A percentile compares a stretch with the other conserved stretches of the same genome.
Evolutionary conservation across 2,888 invertebrate genomes (phyloP).

Genomic region (Sialis lutaria): DNA sequence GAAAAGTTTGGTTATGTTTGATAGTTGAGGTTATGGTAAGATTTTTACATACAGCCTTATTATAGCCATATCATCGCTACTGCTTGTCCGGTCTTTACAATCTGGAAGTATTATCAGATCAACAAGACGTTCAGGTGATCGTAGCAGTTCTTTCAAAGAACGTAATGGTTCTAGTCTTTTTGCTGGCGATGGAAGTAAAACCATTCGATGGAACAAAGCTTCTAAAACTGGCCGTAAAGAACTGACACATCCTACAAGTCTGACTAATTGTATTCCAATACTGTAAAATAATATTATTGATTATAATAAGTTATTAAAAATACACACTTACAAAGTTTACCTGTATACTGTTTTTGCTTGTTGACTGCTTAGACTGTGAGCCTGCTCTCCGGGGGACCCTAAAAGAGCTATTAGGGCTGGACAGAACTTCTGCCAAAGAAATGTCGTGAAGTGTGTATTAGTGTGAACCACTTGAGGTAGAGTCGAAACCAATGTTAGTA

Average conservation of each 20-base stretch:
- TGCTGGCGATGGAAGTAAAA: slow-evolving; percentile 70
- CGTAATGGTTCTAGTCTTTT: slow-evolving; percentile 74
- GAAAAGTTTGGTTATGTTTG: slow-evolving; percentile 2
- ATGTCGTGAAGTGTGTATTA: slow-evolving; percentile 72
- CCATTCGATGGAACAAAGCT: slow-evolving; percentile 83
- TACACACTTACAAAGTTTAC: slow-evolving; percentile 23
- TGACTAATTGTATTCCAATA: slow-evolving; percentile 76
- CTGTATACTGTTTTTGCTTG: slow-evolving; percentile 83
- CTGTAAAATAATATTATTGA: slow-evolving; percentile 26
- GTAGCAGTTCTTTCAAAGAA: slow-evolving; percentile 63
- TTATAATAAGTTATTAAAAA: not conserved
- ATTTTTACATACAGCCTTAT: slow-evolving; percentile 46
- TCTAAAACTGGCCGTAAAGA: slow-evolving; percentile 81
- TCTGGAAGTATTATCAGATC: slow-evolving; percentile 52
- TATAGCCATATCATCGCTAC: slow-evolving; percentile 62
- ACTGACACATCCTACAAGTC: slow-evolving; percentile 73
- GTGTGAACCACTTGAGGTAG: slow-evolving; percentile 67
- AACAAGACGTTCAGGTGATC: slow-evolving; percentile 61
- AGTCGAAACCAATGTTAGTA: slow-evolving; percentile 68
- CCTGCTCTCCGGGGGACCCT: slow-evolving; percentile 71
- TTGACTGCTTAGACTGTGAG: slow-evolving; percentile 61
- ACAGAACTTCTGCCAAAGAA: slow-evolving; percentile 85
- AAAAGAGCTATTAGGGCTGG: slow-evolving; percentile 76
- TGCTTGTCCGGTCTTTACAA: slow-evolving; percentile 30
- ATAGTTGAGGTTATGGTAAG: not conserved